Base-by-base conservation (phyloP, 1,140 invertebrate species). In the Carposina sasakii region DNA sequence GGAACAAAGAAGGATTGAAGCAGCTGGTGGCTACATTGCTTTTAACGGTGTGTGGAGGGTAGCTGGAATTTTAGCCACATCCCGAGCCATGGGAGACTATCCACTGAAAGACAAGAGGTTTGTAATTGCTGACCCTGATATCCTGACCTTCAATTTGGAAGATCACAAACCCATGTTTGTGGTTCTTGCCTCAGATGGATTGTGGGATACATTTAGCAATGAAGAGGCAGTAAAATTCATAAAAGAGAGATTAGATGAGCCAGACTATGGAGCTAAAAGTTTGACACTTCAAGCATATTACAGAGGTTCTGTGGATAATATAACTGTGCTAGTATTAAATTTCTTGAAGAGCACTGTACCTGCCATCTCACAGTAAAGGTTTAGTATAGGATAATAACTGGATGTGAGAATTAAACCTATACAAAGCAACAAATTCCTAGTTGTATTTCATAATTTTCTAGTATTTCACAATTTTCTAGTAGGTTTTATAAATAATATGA, bases 31-130 rank as follows among this genome's bases (percentile, higher is more conserved):
- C 16, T 95, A 96, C 69, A 94, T 99, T 24, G 94, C 93, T 47
- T 98, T 97, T 69, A 96, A 97, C 71, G 97, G 97, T 40, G 97
- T 98, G 1, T 98, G 97, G 96, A 86, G 97, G 65, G 96, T 99
- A 8, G 96, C 96, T 42, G 97, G 97, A 10, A 95, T 99, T 53
- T 87, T 99, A 54, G 97, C 97, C 2, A 98, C 96, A 23, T 98
- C 96, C 10, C 87, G 97, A 65, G 97, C 96, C 1, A 86, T 98
- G 46, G 97, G 97, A 19, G 97, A 98, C 85, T 98, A 97, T 82
- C 96, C 96, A 20, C 82, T 99, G 1, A 99, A 99, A 86, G 95
- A 97, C 67, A 92, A 93, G 70, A 96, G 95, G 71, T 89, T 97
- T 60, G 92, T 99, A 8, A 98, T 97, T 58, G 96, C 96, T 1